A percentile compares a stretch with the other conserved stretches of the same genome.
phyloP scores from a whole-genome alignment of 2,888 invertebrate genomes.

The Calameuta filiformis region DNA sequence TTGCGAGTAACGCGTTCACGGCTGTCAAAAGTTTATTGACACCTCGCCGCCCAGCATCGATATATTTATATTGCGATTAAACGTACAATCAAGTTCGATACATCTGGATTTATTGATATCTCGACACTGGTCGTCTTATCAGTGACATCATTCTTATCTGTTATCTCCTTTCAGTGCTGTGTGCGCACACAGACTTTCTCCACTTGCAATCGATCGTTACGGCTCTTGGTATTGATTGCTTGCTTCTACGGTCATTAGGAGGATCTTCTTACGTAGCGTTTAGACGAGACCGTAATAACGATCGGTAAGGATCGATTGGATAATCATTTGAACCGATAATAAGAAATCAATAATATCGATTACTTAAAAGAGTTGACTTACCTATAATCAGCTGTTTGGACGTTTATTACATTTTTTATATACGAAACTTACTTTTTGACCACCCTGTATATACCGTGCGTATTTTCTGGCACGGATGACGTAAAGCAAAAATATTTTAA shows the following conservation, averaged over 20 bases:
- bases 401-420: no score
- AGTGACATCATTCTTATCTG: background rate
- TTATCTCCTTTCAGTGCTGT: background rate
- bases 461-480: conserved; percentile 9
- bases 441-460: no score
- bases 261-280: background rate
- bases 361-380: background rate
- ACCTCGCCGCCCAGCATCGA: background rate
- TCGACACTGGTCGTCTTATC: background rate
- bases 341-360: background rate
- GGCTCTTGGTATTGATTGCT: background rate
- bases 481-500: conserved; percentile 34
- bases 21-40: background rate
- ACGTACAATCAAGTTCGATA: background rate
- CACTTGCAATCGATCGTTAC: background rate
- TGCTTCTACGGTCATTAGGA: background rate
- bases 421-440: no score
- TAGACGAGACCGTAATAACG: background rate
- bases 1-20: background rate
- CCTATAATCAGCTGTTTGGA: no score
- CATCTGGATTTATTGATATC: background rate
- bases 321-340: background rate
- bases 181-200: no score
- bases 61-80: background rate
- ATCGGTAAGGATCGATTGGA: background rate